Conservation (phyloP, 2,797 vertebrate species). For the Luscinia megarhynchos region DNA sequence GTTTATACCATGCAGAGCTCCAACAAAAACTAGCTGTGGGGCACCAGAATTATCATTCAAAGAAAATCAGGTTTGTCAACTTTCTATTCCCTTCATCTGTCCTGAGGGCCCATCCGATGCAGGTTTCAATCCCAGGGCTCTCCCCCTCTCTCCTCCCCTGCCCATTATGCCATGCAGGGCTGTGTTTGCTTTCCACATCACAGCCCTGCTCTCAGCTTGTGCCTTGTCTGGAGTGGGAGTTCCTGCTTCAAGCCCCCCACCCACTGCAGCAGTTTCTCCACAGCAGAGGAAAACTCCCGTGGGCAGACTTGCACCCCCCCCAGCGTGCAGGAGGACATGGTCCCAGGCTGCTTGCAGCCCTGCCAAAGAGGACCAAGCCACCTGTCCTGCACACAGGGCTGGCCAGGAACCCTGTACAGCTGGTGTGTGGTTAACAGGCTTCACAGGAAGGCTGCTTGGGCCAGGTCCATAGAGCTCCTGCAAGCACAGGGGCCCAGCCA, state of each 20-base stretch:
- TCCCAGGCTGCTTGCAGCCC: background rate
- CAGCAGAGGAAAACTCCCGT: background rate
- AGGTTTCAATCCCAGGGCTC: background rate
- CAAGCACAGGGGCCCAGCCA: background rate
- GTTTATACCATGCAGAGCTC: background rate
- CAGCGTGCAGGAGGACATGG: background rate
- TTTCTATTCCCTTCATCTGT: background rate
- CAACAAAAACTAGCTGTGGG: background rate
- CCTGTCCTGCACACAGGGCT: background rate
- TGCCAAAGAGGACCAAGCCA: background rate
- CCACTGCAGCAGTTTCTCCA: background rate
- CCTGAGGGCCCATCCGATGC: background rate
- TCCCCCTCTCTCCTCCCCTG: background rate
- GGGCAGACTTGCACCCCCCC: accelerated
- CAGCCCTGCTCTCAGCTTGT: background rate
- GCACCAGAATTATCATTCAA: background rate
- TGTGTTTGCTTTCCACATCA: accelerated
- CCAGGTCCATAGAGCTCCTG: background rate
- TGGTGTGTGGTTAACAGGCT: background rate
- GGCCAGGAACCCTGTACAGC: background rate
- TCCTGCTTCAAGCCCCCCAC: background rate
- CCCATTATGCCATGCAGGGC: background rate
- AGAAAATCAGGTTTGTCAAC: background rate
- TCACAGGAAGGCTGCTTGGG: background rate
- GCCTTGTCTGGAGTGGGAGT: accelerated